Conservation (phyloP, 2,797 vertebrate genomes). For the Gadopsis bispinosus region DNA sequence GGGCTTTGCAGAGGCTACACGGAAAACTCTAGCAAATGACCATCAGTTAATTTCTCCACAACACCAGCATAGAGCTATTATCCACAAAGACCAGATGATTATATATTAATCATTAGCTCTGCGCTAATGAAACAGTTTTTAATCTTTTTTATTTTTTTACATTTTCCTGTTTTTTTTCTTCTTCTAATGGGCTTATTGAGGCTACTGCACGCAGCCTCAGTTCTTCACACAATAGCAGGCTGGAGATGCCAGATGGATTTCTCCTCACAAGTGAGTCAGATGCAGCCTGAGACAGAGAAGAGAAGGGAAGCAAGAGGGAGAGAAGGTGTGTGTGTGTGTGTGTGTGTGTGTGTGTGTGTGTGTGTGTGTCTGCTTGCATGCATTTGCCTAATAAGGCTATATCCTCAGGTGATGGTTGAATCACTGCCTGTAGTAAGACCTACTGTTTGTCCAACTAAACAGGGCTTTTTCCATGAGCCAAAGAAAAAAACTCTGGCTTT, state of each 20-base stretch:
- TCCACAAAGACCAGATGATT: slow-evolving; percentile 51
- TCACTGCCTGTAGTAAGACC: slow-evolving; percentile 6
- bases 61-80: slow-evolving; percentile 45
- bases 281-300: slow-evolving; percentile 47
- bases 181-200: slow-evolving; percentile 54
- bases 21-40: slow-evolving; percentile 10
- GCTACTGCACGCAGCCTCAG: slow-evolving; percentile 28
- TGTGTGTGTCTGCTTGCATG: slow-evolving; percentile 33
- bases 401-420: slow-evolving; percentile 39
- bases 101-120: slow-evolving; percentile 61
- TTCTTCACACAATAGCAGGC: slow-evolving; percentile 57
- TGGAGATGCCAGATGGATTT: slow-evolving; percentile 70
- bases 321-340: slow-evolving; percentile 54
- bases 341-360: slow-evolving; percentile 4
- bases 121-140: slow-evolving; percentile 58
- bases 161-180: not conserved
- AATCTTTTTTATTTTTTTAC: too few species aligned
- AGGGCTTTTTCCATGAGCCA: not conserved
- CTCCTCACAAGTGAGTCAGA: slow-evolving; percentile 66
- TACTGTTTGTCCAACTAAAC: slow-evolving; percentile 44
- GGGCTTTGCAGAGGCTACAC: not conserved
- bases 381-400: slow-evolving; percentile 58
- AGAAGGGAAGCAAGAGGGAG: slow-evolving; percentile 39
- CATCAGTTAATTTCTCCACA: slow-evolving; percentile 36
- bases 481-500: slow-evolving; percentile 13